Conservation (phyloP, 2,888 invertebrate species). For the Lasioglossum pauxillum region DNA sequence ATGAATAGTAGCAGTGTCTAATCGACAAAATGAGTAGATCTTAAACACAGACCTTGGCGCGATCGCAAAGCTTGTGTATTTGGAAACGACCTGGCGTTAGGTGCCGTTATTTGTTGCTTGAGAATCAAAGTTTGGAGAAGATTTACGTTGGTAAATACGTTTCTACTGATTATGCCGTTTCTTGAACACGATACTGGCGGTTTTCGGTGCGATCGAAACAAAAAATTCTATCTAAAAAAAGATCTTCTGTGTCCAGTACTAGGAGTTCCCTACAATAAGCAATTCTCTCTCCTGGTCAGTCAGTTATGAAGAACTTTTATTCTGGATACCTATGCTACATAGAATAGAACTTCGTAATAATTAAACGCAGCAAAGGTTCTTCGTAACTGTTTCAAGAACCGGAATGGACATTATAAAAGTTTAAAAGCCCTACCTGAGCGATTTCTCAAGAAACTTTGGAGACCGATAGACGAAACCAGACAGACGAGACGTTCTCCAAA, state of each 20-base stretch:
- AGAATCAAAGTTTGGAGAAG: slow-evolving; percentile 1
- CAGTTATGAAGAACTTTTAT: neutral
- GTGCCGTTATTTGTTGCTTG: neutral
- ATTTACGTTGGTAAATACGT: neutral
- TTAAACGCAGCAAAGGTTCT: neutral
- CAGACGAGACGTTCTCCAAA: neutral
- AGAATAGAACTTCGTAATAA: neutral
- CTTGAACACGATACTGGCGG: neutral
- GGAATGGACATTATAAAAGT: neutral
- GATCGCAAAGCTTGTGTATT: neutral
- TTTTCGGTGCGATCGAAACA: neutral
- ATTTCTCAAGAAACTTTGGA: neutral
- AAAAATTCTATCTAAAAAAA: neutral
- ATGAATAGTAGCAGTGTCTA: neutral
- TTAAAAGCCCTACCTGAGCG: neutral
- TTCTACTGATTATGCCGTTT: neutral
- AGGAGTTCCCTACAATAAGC: neutral
- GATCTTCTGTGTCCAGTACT: neutral
- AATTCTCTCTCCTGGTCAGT: neutral
- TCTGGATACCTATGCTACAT: neutral
- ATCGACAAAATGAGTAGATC: neutral
- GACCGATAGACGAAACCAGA: neutral
- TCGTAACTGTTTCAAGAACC: neutral
- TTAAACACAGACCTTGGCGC: neutral
- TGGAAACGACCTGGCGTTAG: neutral